These are phyloP conservation scores for Pelvicachromis taeniatus DNA, from an alignment of 2,113 vertebrate species.

Conservation along the genomic window DNA sequence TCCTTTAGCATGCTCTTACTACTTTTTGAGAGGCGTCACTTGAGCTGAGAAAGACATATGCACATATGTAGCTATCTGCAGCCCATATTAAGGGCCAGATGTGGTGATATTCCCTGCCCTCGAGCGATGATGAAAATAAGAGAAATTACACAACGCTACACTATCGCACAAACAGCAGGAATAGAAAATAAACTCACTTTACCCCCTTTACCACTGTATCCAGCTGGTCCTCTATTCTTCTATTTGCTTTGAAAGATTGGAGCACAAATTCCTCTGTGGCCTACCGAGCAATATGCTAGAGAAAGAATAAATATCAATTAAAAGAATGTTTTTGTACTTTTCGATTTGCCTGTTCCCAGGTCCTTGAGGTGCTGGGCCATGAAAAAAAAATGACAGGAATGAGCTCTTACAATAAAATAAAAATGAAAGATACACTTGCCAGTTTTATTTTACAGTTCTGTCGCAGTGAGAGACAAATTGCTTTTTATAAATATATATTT, in stretches of 20 bases:
- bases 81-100: not conserved
- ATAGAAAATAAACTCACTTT: not conserved
- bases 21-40: not conserved
- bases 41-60: not conserved
- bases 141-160: not conserved
- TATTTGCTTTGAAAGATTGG: not conserved
- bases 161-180: not conserved
- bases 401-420: not conserved
- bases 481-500: not conserved
- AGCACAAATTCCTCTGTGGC: not conserved
- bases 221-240: not conserved
- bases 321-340: not conserved
- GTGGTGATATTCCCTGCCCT: not conserved
- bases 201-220: not conserved
- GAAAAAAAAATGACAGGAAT: not conserved
- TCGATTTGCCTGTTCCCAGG: not conserved
- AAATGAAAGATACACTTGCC: not conserved
- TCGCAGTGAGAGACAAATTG: not conserved
- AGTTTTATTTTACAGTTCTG: not conserved
- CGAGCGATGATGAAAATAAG: not conserved
- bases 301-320: not conserved
- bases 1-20: not conserved
- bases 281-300: not conserved
- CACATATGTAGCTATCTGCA: not conserved
- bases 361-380: not conserved